Base-by-base conservation (phyloP, 2,797 vertebrate species). In the Onychomys arenicola region DNA sequence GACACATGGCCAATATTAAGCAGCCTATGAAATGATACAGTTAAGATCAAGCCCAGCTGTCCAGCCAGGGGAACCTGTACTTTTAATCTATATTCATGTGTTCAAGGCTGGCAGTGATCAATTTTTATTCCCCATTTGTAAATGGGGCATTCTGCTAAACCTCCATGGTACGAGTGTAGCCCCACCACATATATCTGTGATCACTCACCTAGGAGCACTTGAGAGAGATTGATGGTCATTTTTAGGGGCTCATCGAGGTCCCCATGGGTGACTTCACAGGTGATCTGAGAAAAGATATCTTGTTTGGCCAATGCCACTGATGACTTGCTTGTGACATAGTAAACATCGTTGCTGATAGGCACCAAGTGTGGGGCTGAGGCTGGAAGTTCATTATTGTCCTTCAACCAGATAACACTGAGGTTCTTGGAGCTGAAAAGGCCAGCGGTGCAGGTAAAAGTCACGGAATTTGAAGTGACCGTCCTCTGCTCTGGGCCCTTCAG, bases 391-490 rank as follows among this genome's bases (percentile, higher is more conserved):
- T 85, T 43, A 6, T 40, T n/a, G 49, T 84, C 63, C 91, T 97
- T 97, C 84, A 90, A 29, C 94, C 97, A 97, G 29, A 88, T 84
- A 25, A 97, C 65, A 12, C 1, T 93, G 87, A 94, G 6, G 13
- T 96, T 43, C 21, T 11, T 5, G 75, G 78, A 91, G 93, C 13
- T 23, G 46, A 96, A 97, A 71, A 85, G 89, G 49, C 93, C 89
- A 3, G 95, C 59, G 0, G 93, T 90, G 7, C 89, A 96, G 91
- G 37, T 95, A 88, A 97, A 97, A 75, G 65, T 7, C 65, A 90
- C 96, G 0, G 7, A 32, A 1, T 13, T 49, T 21, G 65, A 91
- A 0, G 94, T 61, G 19, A 13, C 49, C 16, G 10, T 21, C 67
- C 96, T 93, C 43, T 37, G 52, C 25, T 89, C 40, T 0, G 93